Evolutionary conservation across 2,888 invertebrate genomes (phyloP).

Genomic region (Noctuana brunneofusca): DNA sequence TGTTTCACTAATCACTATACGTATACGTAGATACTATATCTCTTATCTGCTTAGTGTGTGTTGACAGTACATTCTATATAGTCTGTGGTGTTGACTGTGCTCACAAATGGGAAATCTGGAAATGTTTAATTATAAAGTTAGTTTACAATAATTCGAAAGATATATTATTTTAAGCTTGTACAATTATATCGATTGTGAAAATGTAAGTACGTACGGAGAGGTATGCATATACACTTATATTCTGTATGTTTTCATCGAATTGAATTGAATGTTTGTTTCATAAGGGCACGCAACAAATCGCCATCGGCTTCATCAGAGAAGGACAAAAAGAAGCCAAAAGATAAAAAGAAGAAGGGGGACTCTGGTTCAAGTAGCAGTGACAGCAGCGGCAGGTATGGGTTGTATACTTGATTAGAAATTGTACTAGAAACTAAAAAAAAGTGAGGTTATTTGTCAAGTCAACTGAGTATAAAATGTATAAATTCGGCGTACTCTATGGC

Average conservation of each 20-base stretch:
- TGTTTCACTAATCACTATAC: no score
- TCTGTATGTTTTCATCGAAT: background rate
- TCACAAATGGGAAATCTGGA: no score
- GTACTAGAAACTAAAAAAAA: no score
- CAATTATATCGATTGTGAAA: background rate
- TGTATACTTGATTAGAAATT: constrained; percentile 3
- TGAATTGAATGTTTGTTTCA: constrained; percentile 9
- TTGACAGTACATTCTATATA: no score
- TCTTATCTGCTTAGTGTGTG: no score
- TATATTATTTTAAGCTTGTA: background rate
- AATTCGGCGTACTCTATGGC: no score
- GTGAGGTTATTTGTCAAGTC: background rate
- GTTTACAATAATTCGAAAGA: background rate
- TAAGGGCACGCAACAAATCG: constrained; percentile 89
- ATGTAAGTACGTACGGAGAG: background rate
- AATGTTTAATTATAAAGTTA: no score
- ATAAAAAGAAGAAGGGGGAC: constrained; percentile 86
- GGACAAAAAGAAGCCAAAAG: constrained; percentile 86
- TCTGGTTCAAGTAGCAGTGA: constrained; percentile 92
- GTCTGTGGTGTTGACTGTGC: no score
- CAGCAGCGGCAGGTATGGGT: constrained; percentile 85
- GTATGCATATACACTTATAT: background rate
- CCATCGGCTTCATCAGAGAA: constrained; percentile 87
- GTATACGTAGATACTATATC: no score
- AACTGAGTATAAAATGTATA: no score